Conservation (phyloP, 2,113 vertebrate species). For the Brachirus orientalis region DNA sequence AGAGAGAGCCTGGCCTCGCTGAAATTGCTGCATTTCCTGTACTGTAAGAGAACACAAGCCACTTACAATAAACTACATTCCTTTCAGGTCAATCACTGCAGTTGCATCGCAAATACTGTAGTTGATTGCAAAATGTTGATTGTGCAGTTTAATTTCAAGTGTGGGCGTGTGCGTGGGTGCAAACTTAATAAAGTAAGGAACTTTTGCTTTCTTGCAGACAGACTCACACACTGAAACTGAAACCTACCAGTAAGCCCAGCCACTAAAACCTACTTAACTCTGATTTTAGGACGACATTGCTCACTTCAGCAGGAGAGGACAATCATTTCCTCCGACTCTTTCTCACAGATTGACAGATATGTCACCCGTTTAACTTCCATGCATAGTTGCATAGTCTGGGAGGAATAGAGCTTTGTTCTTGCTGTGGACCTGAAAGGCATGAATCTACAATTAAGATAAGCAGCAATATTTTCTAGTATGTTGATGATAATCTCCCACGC, state of each 20-base stretch:
- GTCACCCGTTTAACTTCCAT: neutral
- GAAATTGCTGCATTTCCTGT: slow-evolving; percentile 43
- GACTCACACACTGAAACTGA: no score
- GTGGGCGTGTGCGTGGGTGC: no score
- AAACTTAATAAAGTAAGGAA: neutral
- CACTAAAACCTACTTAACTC: no score
- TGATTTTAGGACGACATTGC: neutral
- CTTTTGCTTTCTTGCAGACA: no score
- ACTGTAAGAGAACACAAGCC: slow-evolving; percentile 35
- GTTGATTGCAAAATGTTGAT: slow-evolving; percentile 35
- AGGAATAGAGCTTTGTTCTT: neutral
- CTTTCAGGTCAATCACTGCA: slow-evolving; percentile 53
- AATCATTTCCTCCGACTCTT: slow-evolving; percentile 3
- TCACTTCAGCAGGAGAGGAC: neutral
- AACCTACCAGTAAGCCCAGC: no score
- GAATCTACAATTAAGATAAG: slow-evolving; percentile 40
- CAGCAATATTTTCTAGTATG: slow-evolving; percentile 21
- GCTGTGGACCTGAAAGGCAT: neutral
- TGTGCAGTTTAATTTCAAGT: neutral
- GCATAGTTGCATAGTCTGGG: neutral
- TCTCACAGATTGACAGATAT: slow-evolving; percentile 6
- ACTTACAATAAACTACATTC: slow-evolving; percentile 58
- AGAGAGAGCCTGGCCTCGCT: slow-evolving; percentile 23
- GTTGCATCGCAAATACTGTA: slow-evolving; percentile 24
- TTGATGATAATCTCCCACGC: slow-evolving; percentile 57